Conservation (phyloP, 92 coral and sea anemone genomes). For the Porites evermanni region DNA sequence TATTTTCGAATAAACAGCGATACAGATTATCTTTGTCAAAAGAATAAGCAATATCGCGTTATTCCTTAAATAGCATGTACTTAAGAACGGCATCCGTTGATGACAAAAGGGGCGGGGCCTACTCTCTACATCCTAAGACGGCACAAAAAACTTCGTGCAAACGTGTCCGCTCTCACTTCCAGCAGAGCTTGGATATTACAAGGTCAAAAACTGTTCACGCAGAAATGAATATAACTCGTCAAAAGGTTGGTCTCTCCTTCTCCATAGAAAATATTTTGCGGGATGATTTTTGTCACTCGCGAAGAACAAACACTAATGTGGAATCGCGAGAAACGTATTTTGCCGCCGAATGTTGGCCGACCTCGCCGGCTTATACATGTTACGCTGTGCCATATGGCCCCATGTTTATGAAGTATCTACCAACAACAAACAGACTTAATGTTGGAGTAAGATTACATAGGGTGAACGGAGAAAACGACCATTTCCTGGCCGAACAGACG, state of each 20-base stretch:
- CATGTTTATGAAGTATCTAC: conserved; percentile 14
- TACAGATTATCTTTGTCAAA: neutral
- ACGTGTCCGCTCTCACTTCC: conserved; percentile 26
- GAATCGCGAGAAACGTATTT: neutral
- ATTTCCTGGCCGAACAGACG: neutral
- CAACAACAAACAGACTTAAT: neutral
- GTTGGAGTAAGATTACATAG: conserved; percentile 1
- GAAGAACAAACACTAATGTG: neutral
- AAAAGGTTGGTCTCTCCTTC: conserved; percentile 47
- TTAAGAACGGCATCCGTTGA: neutral
- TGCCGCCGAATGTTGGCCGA: neutral
- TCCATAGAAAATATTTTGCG: conserved; percentile 70
- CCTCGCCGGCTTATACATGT: neutral
- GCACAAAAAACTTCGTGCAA: conserved; percentile 14
- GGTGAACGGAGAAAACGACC: neutral
- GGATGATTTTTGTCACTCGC: conserved; percentile 61
- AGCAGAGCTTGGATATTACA: conserved; percentile 1
- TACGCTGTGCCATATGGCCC: conserved; percentile 17
- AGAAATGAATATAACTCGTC: conserved; percentile 35
- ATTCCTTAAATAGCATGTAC: conserved; percentile 26
- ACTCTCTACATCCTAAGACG: neutral
- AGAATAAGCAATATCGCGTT: conserved; percentile 13
- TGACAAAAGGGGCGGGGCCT: conserved; percentile 6
- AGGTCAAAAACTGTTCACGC: conserved; percentile 20
- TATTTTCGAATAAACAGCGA: conserved; percentile 10